These are phyloP conservation scores for Sphinx pinastri DNA, from an alignment of 2,888 invertebrate species.

Conservation along the genomic window DNA sequence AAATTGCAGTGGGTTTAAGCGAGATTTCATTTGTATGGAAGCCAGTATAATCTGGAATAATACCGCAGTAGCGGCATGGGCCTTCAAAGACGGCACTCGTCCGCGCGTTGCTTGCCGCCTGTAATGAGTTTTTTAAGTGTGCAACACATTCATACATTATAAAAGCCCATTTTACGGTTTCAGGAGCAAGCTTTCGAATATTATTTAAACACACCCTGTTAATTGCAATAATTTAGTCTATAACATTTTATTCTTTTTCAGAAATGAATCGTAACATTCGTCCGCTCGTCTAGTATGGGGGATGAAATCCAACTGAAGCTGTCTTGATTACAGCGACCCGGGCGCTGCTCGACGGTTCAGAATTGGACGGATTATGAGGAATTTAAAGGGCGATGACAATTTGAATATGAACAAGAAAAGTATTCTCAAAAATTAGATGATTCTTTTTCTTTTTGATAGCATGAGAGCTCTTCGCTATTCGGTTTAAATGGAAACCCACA, in stretches of 20 bases:
- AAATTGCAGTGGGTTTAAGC: slow-evolving; percentile 83
- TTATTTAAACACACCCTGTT: slow-evolving; percentile 19
- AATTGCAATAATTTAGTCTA: slow-evolving; percentile 29
- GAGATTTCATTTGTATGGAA: slow-evolving; percentile 83
- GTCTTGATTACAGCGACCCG: slow-evolving; percentile 78
- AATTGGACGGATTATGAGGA: slow-evolving; percentile 84
- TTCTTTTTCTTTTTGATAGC: slow-evolving; percentile 49
- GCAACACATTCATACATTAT: slow-evolving; percentile 76
- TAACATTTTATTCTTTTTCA: slow-evolving; percentile 40
- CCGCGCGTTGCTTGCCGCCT: slow-evolving; percentile 76
- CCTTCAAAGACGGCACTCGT: slow-evolving; percentile 83
- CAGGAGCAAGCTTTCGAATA: slow-evolving; percentile 26
- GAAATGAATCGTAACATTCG: slow-evolving; percentile 56
- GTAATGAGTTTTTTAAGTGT: slow-evolving; percentile 83
- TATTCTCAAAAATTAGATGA: slow-evolving; percentile 69
- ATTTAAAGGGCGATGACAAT: slow-evolving; percentile 81
- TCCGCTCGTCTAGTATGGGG: slow-evolving; percentile 64
- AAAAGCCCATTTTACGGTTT: slow-evolving; percentile 41
- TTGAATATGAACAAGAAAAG: slow-evolving; percentile 79
- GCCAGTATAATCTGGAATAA: slow-evolving; percentile 82
- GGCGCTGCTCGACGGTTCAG: slow-evolving; percentile 71
- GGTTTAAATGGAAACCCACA: slow-evolving; percentile 43
- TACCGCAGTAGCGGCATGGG: slow-evolving; percentile 77
- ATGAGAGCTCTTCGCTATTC: slow-evolving; percentile 42
- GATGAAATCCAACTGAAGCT: slow-evolving; percentile 78